Percentiles rank a stretch among this genome's conserved stretches.
Conservation (phyloP, 2,797 vertebrate genomes). For the Crotalus adamanteus region DNA sequence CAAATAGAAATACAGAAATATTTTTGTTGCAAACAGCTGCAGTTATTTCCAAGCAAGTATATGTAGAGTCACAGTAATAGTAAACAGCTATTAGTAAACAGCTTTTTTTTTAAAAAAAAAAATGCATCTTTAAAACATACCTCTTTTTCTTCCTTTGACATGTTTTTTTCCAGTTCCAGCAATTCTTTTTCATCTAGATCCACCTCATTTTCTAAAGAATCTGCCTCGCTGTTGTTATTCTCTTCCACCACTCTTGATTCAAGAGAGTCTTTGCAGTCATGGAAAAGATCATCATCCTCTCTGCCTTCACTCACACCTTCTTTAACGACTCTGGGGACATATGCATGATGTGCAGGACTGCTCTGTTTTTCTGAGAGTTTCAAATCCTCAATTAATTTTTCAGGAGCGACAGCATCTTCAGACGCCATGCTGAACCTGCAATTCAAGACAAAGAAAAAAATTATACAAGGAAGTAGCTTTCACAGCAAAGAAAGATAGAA, state of each 20-base stretch:
- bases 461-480: not conserved
- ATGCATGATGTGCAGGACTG: not conserved
- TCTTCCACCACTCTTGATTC: slow-evolving; percentile 54
- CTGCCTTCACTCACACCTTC: slow-evolving; percentile 30
- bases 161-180: slow-evolving; percentile 82
- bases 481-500: not conserved
- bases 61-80: not conserved
- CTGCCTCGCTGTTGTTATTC: slow-evolving; percentile 54
- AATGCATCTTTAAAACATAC: slow-evolving; percentile 60
- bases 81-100: not conserved
- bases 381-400: slow-evolving; percentile 61
- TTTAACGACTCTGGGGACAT: not conserved
- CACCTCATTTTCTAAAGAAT: slow-evolving; percentile 67
- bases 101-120: not conserved
- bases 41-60: not conserved
- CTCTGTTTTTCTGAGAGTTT: slow-evolving; percentile 62
- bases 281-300: slow-evolving; percentile 79
- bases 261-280: slow-evolving; percentile 80
- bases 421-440: slow-evolving; percentile 46
- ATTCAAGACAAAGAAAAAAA: not conserved
- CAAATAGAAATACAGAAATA: not conserved
- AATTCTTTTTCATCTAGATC: slow-evolving; percentile 86
- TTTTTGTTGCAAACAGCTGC: not conserved
- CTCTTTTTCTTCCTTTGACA: slow-evolving; percentile 90
- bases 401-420: slow-evolving; percentile 52